These are phyloP conservation scores for Neodontobutis hainanensis DNA, from an alignment of 2,113 vertebrate genomes.

Conservation along the genomic window DNA sequence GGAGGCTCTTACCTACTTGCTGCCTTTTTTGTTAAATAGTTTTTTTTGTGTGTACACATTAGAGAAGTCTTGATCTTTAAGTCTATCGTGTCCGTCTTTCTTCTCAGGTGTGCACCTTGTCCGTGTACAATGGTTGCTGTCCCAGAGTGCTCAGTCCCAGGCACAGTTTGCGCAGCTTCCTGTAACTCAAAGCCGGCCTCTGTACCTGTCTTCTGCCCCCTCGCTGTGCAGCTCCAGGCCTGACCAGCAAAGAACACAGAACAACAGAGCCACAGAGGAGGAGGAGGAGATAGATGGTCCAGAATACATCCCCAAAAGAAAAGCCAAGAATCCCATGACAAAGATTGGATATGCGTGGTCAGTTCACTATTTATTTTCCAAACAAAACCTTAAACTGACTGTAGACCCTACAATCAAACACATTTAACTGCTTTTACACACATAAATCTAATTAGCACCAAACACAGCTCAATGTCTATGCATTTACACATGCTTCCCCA, in stretches of 20 bases:
- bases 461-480: no score
- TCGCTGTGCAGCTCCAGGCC: slow-evolving; percentile 58
- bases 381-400: not conserved
- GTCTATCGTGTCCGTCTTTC: not conserved
- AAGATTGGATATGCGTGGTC: slow-evolving; percentile 90
- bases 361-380: slow-evolving; percentile 41
- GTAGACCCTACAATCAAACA: no score
- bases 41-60: no score
- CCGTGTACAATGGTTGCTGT: slow-evolving; percentile 22
- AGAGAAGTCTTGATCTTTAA: no score
- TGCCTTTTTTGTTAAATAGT: no score
- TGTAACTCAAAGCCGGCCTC: not conserved
- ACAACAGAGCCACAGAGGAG: slow-evolving; percentile 1
- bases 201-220: slow-evolving; percentile 55
- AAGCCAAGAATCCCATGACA: slow-evolving; percentile 89
- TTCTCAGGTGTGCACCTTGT: slow-evolving; percentile 36
- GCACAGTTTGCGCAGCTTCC: not conserved
- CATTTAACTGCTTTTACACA: no score
- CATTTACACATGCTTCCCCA: no score
- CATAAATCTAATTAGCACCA: no score
- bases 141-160: slow-evolving; percentile 1
- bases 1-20: no score
- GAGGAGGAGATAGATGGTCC: slow-evolving; percentile 62
- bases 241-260: slow-evolving; percentile 20
- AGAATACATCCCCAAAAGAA: slow-evolving; percentile 86